These are phyloP conservation scores for Coptotermes formosanus DNA, from an alignment of 1,140 invertebrate species.

Conservation along the genomic window DNA sequence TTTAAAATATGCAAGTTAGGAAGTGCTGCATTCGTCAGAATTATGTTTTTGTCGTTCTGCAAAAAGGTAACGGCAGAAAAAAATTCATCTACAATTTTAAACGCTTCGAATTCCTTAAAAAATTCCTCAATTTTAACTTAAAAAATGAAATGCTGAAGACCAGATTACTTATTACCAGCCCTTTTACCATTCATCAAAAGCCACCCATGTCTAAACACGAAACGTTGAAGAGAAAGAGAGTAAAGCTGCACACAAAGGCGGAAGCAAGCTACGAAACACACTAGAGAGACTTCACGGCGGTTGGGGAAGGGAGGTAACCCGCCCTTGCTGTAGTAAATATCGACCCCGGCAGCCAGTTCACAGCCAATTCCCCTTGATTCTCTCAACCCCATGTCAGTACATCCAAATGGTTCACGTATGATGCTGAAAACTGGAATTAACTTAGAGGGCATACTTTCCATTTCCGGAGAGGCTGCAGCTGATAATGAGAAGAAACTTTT, in stretches of 20 bases:
- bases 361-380: background rate
- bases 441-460: background rate
- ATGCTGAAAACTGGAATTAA: background rate
- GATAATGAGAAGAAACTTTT: background rate
- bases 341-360: slow-evolving; percentile 1
- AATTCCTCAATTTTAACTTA: too few species aligned
- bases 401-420: background rate
- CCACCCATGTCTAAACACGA: background rate
- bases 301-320: background rate
- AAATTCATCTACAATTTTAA: too few species aligned
- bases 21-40: too few species aligned
- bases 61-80: too few species aligned
- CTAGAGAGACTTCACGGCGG: background rate
- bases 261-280: background rate
- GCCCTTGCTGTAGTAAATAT: slow-evolving; percentile 10
- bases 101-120: too few species aligned
- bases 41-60: too few species aligned
- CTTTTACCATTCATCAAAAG: too few species aligned
- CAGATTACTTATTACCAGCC: too few species aligned
- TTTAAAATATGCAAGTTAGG: too few species aligned
- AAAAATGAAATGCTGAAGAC: too few species aligned
- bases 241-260: background rate
- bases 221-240: background rate
- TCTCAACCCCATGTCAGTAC: background rate
- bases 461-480: background rate